Conservation (phyloP, 92 coral and sea anemone species). For the Pocillopora grandis region DNA sequence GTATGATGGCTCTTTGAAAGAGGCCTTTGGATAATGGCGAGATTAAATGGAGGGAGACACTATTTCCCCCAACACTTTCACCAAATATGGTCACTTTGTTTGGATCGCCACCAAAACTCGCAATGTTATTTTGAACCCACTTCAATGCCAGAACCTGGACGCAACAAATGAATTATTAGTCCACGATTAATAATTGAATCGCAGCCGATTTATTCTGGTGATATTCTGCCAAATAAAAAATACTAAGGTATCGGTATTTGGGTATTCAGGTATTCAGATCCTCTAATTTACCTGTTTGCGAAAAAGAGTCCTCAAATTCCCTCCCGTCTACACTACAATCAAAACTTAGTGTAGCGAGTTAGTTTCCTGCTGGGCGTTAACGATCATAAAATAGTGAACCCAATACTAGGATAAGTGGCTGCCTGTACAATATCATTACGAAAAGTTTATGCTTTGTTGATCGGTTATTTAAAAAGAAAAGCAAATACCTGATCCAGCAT, state of each 20-base stretch:
- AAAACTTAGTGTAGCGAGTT: too few relatives aligned
- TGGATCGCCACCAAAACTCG: constrained; percentile 57
- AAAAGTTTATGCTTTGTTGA: too few relatives aligned
- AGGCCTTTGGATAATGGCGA: constrained; percentile 46
- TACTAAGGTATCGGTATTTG: too few relatives aligned
- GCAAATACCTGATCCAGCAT: constrained; percentile 57
- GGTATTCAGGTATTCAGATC: too few relatives aligned
- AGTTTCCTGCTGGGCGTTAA: too few relatives aligned
- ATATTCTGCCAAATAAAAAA: too few relatives aligned
- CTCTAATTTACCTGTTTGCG: too few relatives aligned
- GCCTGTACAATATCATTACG: too few relatives aligned
- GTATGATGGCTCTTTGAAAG: constrained; percentile 50
- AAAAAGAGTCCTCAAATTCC: too few relatives aligned
- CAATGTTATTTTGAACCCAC: constrained; percentile 54
- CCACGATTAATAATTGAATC: not conserved
- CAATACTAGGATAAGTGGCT: too few relatives aligned
- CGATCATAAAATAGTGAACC: too few relatives aligned
- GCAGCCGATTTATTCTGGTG: not conserved
- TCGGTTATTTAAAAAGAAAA: not conserved
- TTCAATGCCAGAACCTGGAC: constrained; percentile 39
- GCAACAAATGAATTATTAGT: not conserved
- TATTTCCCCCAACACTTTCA: constrained; percentile 53
- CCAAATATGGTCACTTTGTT: constrained; percentile 59
- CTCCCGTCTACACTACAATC: too few relatives aligned
- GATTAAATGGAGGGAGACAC: constrained; percentile 51